phyloP scores from a whole-genome alignment of 2,888 invertebrate species.

The Tromatobia lineatoria region DNA sequence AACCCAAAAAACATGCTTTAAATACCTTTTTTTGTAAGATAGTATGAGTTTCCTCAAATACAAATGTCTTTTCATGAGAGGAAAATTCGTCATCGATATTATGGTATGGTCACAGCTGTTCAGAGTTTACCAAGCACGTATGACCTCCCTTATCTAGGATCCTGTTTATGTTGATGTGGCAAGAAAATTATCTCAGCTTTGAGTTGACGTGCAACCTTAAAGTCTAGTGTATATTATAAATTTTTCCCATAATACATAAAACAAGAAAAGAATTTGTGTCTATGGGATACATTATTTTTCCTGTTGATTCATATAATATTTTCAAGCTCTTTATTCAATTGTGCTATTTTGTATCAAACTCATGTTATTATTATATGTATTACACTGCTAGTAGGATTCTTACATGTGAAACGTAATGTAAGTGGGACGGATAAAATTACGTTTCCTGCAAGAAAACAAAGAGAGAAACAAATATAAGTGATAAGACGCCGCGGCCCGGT shows the following conservation, averaged over 20 bases:
- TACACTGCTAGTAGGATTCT: conserved; percentile 14
- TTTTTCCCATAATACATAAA: conserved; percentile 18
- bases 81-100: conserved; percentile 31
- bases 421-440: conserved; percentile 32
- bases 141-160: conserved; percentile 70
- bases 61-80: conserved; percentile 22
- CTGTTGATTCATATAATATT: conserved; percentile 20
- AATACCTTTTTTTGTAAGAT: conserved; percentile 20
- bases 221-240: conserved; percentile 44
- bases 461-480: conserved; percentile 15
- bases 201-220: conserved; percentile 51
- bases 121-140: conserved; percentile 64
- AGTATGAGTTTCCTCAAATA: conserved; percentile 39
- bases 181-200: conserved; percentile 58
- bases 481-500: conserved; percentile 9
- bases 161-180: conserved; percentile 56
- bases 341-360: conserved; percentile 20
- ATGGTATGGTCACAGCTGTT: conserved; percentile 58
- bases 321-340: conserved; percentile 19
- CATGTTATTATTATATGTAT: conserved; percentile 34
- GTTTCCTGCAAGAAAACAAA: conserved; percentile 25
- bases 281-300: conserved; percentile 21
- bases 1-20: conserved; percentile 20
- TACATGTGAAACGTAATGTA: conserved; percentile 29
- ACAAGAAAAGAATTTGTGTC: conserved; percentile 14